Evolutionary conservation across 2,888 invertebrate species (phyloP).

Genomic region (Norana najaformis): DNA sequence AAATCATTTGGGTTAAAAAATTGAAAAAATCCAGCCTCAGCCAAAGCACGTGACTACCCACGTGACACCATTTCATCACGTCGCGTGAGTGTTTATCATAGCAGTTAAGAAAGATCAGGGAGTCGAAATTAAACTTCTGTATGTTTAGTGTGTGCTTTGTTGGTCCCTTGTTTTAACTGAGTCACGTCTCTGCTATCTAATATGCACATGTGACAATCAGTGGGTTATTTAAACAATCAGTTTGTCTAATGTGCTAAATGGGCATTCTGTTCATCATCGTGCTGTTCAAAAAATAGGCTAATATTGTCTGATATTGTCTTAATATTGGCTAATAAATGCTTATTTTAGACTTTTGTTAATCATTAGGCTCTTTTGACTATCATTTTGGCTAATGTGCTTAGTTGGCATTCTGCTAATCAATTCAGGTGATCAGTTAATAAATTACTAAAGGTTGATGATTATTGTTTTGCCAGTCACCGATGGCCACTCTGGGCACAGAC

Average conservation of each 20-base stretch:
- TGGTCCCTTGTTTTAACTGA: not conserved
- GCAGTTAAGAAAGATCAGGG: too few relatives aligned
- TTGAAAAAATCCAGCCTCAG: not conserved
- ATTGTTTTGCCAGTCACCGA: not conserved
- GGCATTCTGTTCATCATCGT: not conserved
- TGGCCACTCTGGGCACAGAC: not conserved
- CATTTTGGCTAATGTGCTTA: too few relatives aligned
- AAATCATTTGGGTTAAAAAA: not conserved
- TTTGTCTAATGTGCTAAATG: not conserved
- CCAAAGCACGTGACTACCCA: not conserved
- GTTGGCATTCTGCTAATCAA: too few relatives aligned
- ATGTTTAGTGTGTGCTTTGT: not conserved
- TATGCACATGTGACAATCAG: not conserved
- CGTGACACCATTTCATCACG: not conserved
- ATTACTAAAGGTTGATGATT: not conserved
- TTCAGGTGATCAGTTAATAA: too few relatives aligned
- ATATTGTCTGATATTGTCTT: too few relatives aligned
- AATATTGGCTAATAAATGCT: too few relatives aligned
- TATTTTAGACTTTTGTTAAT: too few relatives aligned
- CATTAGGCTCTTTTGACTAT: too few relatives aligned
- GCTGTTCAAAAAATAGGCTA: not conserved
- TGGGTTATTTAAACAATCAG: not conserved
- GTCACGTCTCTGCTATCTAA: not conserved
- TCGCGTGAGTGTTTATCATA: not conserved
- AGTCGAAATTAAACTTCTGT: too few relatives aligned